Percentiles rank a stretch among this genome's conserved stretches.
phyloP scores from a whole-genome alignment of 2,888 invertebrate species.

The Adelognathus sp. region DNA sequence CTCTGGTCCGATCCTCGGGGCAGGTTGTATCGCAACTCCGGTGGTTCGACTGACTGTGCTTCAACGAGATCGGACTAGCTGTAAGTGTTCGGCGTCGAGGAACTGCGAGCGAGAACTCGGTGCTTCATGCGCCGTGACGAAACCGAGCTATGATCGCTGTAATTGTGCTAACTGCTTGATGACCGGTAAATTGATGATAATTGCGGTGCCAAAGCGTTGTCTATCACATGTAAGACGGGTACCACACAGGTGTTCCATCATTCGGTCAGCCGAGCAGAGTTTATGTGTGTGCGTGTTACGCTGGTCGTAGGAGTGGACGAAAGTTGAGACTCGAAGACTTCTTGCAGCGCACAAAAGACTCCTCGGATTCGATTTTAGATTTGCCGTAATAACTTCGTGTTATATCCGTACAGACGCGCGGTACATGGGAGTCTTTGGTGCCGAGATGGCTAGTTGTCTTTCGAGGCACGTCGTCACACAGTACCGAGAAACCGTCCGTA shows the following conservation, averaged over 20 bases:
- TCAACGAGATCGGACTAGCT: not conserved
- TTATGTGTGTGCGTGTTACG: not conserved
- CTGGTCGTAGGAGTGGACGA: not conserved
- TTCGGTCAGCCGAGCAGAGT: constrained; percentile 7
- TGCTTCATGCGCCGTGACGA: constrained; percentile 70
- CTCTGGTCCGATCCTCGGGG: not conserved
- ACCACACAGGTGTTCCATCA: constrained; percentile 60
- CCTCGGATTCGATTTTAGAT: constrained; percentile 41
- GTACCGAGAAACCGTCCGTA: constrained; percentile 76
- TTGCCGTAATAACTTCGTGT: constrained; percentile 51
- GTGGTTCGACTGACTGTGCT: constrained; percentile 29
- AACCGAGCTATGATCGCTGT: constrained; percentile 77
- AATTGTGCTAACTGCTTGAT: constrained; percentile 79
- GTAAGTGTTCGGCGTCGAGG: constrained; percentile 25
- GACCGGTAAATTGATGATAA: constrained; percentile 79
- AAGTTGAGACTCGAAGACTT: not conserved
- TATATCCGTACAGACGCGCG: constrained; percentile 44
- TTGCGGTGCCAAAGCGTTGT: constrained; percentile 65
- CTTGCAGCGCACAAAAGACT: not conserved
- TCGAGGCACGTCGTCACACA: constrained; percentile 77
- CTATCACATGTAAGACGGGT: constrained; percentile 28
- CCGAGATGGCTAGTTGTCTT: constrained; percentile 77
- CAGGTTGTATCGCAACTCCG: constrained; percentile 29
- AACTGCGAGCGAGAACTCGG: constrained; percentile 52
- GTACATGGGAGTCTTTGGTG: constrained; percentile 62